Evolutionary conservation across 1,140 invertebrate genomes (phyloP).

Genomic region (Temnothorax curvispinosus): DNA sequence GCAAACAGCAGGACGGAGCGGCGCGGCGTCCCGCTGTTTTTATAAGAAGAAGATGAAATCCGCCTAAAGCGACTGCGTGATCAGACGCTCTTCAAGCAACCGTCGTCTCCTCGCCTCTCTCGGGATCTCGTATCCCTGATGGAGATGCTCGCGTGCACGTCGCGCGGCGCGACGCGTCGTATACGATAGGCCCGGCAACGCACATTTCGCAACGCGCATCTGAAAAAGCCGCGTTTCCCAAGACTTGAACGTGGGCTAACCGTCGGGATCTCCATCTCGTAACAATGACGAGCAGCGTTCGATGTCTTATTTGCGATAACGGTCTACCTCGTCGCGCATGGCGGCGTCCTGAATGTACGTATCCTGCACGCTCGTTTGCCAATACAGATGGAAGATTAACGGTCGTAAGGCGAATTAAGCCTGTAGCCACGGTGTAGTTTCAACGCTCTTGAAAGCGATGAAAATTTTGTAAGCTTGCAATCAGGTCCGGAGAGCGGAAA

Average conservation of each 20-base stretch:
- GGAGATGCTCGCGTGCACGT: constrained; percentile 1
- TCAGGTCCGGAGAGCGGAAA: neutral
- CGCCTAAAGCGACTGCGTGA: constrained; percentile 24
- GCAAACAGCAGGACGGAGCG: neutral
- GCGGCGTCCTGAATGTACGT: neutral
- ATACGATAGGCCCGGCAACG: neutral
- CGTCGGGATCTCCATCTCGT: constrained; percentile 18
- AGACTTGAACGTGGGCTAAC: constrained; percentile 34
- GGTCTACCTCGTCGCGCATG: constrained; percentile 25
- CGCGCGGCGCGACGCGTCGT: neutral
- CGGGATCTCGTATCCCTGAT: neutral
- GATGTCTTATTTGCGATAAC: constrained; percentile 56
- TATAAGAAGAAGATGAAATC: constrained; percentile 38
- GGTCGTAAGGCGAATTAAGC: constrained; percentile 15
- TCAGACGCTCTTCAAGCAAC: neutral
- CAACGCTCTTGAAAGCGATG: neutral
- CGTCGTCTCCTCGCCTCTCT: neutral
- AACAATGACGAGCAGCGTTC: constrained; percentile 63
- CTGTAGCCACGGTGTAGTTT: neutral
- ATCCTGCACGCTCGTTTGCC: constrained; percentile 48
- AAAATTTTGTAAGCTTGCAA: neutral
- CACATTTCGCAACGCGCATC: constrained; percentile 24
- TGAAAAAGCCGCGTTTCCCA: constrained; percentile 42
- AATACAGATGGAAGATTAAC: constrained; percentile 35
- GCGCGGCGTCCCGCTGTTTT: constrained; percentile 27